Conservation (phyloP, 1,140 invertebrate genomes). For the Frieseomelitta varia region DNA sequence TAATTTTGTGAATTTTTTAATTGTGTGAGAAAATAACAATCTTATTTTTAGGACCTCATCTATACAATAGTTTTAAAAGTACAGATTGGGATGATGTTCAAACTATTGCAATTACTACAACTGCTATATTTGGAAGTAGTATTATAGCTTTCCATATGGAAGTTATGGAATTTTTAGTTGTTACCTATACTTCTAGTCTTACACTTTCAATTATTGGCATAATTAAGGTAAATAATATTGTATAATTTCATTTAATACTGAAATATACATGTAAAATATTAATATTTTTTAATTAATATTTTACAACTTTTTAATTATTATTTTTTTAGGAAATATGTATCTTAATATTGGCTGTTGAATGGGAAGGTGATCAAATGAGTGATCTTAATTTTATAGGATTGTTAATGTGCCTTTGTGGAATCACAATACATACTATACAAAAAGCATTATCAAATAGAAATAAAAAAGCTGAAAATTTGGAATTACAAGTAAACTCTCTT, state of each 20-base stretch:
- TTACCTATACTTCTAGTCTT: conserved; percentile 97
- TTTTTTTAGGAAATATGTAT: conserved; percentile 93
- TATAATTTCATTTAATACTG: not conserved
- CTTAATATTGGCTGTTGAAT: conserved; percentile 91
- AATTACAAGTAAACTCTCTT: conserved; percentile 75
- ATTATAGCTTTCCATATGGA: conserved; percentile 97
- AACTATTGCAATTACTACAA: conserved; percentile 58
- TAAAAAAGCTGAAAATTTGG: conserved; percentile 70
- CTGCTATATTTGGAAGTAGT: conserved; percentile 86
- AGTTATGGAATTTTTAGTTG: conserved; percentile 95
- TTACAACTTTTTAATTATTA: not conserved
- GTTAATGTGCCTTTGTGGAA: conserved; percentile 93
- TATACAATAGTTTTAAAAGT: conserved; percentile 66
- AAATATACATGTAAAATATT: not conserved
- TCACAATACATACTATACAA: conserved; percentile 92
- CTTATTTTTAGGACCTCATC: conserved; percentile 59
- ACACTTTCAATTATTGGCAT: conserved; percentile 97
- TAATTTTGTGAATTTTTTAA: too few relatives aligned
- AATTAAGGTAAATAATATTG: conserved; percentile 90
- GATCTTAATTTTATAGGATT: conserved; percentile 93
- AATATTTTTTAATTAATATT: not conserved
- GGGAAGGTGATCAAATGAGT: conserved; percentile 93
- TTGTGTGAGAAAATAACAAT: not conserved
- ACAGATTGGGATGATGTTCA: conserved; percentile 72
- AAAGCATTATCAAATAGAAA: conserved; percentile 83